Evolutionary conservation across 2,113 vertebrate species (phyloP).

Genomic region (Australoheros scitulus): DNA sequence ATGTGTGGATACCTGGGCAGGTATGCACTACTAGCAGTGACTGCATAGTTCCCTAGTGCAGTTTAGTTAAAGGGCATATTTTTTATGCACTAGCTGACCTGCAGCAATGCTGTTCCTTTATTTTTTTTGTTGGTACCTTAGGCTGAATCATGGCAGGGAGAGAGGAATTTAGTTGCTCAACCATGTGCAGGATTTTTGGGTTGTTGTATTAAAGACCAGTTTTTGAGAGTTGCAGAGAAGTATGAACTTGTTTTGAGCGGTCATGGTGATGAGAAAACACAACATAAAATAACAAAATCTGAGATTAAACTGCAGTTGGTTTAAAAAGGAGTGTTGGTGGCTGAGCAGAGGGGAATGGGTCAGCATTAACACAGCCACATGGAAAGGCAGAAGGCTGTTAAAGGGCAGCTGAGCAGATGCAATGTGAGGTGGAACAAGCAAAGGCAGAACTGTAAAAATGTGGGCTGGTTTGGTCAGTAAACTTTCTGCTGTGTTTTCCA

Average conservation of each 20-base stretch:
- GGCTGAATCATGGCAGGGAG: rapidly evolving
- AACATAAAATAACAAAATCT: not conserved
- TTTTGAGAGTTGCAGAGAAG: not conserved
- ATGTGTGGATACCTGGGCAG: not conserved
- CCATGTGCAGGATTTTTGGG: not conserved
- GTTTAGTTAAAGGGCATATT: not conserved
- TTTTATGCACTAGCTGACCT: rapidly evolving
- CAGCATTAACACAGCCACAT: not conserved
- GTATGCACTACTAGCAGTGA: not conserved
- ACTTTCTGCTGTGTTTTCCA: not conserved
- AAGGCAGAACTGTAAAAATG: not conserved
- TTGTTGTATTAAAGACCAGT: not conserved
- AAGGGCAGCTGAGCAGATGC: not conserved
- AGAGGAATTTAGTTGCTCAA: not conserved
- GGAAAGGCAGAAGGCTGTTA: not conserved
- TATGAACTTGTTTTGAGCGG: not conserved
- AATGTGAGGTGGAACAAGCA: not conserved
- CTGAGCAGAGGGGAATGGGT: not conserved
- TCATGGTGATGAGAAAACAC: not conserved
- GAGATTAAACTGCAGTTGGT: not conserved
- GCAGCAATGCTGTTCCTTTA: rapidly evolving
- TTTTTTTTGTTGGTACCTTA: not conserved
- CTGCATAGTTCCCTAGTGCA: not conserved
- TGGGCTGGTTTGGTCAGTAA: not conserved
- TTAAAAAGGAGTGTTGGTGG: not conserved